phyloP scores from a whole-genome alignment of 1,140 invertebrate genomes.

The Calephelis nemesis region DNA sequence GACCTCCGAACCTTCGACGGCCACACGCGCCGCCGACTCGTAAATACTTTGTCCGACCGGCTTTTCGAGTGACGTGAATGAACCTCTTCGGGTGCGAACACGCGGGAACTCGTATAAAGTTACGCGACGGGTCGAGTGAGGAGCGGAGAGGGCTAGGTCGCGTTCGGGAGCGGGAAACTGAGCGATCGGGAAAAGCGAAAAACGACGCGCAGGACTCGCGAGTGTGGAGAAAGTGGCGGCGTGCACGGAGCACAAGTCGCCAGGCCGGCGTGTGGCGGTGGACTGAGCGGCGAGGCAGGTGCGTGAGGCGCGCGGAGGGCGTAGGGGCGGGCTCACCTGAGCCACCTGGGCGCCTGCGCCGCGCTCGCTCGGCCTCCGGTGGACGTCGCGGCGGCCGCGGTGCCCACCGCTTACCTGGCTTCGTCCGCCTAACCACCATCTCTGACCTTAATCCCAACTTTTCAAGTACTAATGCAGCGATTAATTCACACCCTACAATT shows the following conservation, averaged over 20 bases:
- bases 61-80: conserved; percentile 31
- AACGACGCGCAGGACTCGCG: conserved; percentile 67
- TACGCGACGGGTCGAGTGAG: conserved; percentile 47
- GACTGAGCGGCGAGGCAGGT: conserved; percentile 72
- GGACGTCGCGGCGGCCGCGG: conserved; percentile 31
- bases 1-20: conserved; percentile 59
- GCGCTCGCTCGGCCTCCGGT: conserved; percentile 67
- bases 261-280: conserved; percentile 73
- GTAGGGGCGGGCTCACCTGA: conserved; percentile 73
- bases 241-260: conserved; percentile 75
- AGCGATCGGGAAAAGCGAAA: conserved; percentile 65
- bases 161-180: conserved; percentile 64
- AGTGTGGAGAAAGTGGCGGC: conserved; percentile 70
- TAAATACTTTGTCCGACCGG: conserved; percentile 36
- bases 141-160: conserved; percentile 47
- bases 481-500: too few relatives aligned
- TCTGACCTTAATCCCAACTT: background rate
- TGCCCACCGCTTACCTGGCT: conserved; percentile 4
- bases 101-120: conserved; percentile 57
- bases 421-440: conserved; percentile 1
- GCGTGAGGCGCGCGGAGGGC: conserved; percentile 63
- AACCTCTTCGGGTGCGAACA: conserved; percentile 30
- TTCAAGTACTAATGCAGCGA: background rate
- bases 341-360: conserved; percentile 75
- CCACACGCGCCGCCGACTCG: conserved; percentile 56